phyloP scores from a whole-genome alignment of 37 sponge, comb jelly and placozoan genomes.

The Spongia lamella region DNA sequence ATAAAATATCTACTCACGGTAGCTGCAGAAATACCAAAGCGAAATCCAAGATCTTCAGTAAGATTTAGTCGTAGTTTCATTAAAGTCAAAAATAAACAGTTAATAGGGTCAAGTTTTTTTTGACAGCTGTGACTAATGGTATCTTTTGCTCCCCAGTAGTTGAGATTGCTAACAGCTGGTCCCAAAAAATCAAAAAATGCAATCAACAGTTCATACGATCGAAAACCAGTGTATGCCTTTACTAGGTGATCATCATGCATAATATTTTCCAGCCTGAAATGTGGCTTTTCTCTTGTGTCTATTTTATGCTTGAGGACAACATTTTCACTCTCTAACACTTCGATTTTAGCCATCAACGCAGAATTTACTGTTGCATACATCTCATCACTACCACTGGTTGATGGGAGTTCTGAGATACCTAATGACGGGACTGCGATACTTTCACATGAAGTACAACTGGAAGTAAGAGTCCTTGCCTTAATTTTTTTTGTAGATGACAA shows the following conservation, averaged over 20 bases:
- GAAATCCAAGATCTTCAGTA: conserved; percentile 27
- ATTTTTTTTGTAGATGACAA: too few species aligned
- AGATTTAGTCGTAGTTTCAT: conserved; percentile 37
- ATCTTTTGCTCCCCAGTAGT: conserved; percentile 52
- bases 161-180: conserved; percentile 35
- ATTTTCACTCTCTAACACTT: conserved; percentile 20
- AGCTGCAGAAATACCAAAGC: conserved; percentile 36
- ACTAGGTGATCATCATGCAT: conserved; percentile 25
- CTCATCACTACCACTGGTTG: too few species aligned
- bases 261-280: neutral
- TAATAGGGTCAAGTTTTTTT: conserved; percentile 38
- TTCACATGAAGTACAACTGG: too few species aligned
- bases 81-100: conserved; percentile 28
- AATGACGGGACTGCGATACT: too few species aligned
- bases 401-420: too few species aligned
- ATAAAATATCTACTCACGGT: neutral
- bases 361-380: too few species aligned
- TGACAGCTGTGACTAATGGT: neutral
- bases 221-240: conserved; percentile 37
- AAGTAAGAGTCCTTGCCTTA: too few species aligned
- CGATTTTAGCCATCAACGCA: conserved; percentile 18
- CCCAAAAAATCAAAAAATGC: conserved; percentile 60
- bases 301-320: too few species aligned
- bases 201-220: conserved; percentile 35
- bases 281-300: too few species aligned